phyloP scores from a whole-genome alignment of 2,888 invertebrate genomes.

The Noctua fimbriata region DNA sequence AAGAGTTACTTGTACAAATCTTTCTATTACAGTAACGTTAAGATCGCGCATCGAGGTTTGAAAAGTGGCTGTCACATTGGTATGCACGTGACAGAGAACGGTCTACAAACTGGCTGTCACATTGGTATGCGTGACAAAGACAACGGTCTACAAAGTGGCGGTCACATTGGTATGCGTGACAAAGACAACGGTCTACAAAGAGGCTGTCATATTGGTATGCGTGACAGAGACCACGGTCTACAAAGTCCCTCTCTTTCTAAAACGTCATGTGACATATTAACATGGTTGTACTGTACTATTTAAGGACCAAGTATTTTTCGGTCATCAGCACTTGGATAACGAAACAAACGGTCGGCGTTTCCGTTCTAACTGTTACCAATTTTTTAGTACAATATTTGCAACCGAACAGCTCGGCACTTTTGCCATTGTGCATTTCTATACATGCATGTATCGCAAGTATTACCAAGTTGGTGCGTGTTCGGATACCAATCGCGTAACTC shows the following conservation, averaged over 20 bases:
- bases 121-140: no score
- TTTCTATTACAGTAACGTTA: not conserved
- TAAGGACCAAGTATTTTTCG: no score
- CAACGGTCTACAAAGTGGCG: not conserved
- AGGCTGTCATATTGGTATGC: not conserved
- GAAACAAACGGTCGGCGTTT: no score
- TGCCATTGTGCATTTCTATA: no score
- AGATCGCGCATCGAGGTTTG: no score
- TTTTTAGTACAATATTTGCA: no score
- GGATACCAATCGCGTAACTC: no score
- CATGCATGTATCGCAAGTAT: no score
- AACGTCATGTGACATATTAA: not conserved
- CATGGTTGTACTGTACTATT: not conserved
- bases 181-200: not conserved
- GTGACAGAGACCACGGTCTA: not conserved
- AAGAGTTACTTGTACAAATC: not conserved
- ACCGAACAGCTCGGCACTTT: no score
- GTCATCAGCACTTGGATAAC: no score
- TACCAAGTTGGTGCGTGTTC: no score
- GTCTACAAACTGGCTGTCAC: not conserved
- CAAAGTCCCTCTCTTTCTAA: not conserved
- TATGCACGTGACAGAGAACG: not conserved
- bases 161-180: slow-evolving; percentile 5
- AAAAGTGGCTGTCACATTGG: not conserved
- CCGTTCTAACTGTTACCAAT: no score